These are phyloP conservation scores for Orestias chungarensis DNA, from an alignment of 2,797 vertebrate species.

Conservation along the genomic window DNA sequence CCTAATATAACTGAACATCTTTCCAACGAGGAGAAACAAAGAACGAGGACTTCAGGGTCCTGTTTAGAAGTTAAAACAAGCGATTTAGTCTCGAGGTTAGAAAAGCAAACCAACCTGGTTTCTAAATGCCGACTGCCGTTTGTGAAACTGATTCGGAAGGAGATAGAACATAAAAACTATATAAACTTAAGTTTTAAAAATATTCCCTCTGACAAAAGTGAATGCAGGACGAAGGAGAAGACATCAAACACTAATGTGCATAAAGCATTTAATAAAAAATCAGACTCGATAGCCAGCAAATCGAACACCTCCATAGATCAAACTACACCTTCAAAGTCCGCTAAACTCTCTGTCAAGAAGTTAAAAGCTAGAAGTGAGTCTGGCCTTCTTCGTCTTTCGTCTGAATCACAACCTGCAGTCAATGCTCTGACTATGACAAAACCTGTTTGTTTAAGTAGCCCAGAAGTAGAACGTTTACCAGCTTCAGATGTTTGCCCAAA, in stretches of 20 bases:
- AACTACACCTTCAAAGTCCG: conserved; percentile 14
- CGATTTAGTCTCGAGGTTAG: conserved; percentile 30
- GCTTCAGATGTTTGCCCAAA: conserved; percentile 24
- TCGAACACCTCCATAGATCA: conserved; percentile 12
- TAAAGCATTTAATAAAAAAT: conserved; percentile 23
- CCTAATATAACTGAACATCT: conserved; percentile 5
- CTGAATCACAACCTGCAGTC: conserved; percentile 30
- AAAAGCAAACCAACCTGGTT: conserved; percentile 50
- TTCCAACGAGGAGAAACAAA: conserved; percentile 31
- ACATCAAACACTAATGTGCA: not conserved
- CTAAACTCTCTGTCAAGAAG: conserved; percentile 53
- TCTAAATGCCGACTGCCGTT: conserved; percentile 59
- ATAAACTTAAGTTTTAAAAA: conserved; percentile 27
- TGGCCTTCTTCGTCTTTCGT: conserved; percentile 35
- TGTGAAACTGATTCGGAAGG: conserved; percentile 70
- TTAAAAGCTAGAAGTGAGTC: conserved; percentile 34
- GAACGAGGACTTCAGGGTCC: not conserved
- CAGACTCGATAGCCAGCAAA: conserved; percentile 9
- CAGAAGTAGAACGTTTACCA: conserved; percentile 15
- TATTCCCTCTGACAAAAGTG: conserved; percentile 19
- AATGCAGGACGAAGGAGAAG: conserved; percentile 32
- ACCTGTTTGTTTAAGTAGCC: conserved; percentile 7
- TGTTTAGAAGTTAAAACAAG: conserved; percentile 20
- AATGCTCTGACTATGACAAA: not conserved
- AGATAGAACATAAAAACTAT: conserved; percentile 48